Conservation (phyloP, 2,113 vertebrate species). For the Balaeniceps rex region DNA sequence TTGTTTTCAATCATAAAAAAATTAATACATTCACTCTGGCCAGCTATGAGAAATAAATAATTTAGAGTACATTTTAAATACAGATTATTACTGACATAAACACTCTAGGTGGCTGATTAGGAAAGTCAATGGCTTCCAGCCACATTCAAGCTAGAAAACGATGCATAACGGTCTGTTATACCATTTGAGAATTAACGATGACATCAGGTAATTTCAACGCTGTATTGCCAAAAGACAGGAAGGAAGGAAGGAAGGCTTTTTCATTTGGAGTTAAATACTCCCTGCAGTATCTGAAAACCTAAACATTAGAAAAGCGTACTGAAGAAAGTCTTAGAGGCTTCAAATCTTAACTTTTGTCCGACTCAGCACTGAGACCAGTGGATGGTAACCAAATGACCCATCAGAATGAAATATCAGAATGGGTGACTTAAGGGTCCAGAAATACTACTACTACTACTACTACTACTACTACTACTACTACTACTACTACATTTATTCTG, state of each 20-base stretch:
- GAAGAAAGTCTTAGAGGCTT: background rate
- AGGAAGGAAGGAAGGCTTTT: slow-evolving; percentile 45
- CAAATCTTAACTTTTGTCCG: background rate
- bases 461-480: too few relatives aligned
- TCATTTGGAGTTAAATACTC: slow-evolving; percentile 20
- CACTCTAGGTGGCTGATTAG: slow-evolving; percentile 39
- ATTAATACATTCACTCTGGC: background rate
- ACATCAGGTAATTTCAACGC: slow-evolving; percentile 25
- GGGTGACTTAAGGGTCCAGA: background rate
- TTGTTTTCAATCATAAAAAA: background rate
- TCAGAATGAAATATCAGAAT: background rate
- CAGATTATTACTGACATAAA: slow-evolving; percentile 39
- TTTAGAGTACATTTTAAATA: slow-evolving; percentile 20
- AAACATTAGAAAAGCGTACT: background rate
- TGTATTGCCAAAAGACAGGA: slow-evolving; percentile 34
- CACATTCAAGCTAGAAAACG: background rate
- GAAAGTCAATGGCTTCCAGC: slow-evolving; percentile 46
- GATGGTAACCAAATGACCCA: background rate
- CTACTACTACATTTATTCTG: background rate
- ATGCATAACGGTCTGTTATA: slow-evolving; percentile 30
- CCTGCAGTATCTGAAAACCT: slow-evolving; percentile 8
- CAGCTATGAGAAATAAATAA: background rate
- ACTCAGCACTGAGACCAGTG: background rate
- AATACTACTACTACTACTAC: background rate
- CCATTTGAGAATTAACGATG: slow-evolving; percentile 12